phyloP scores from a whole-genome alignment of 2,113 vertebrate species.

The Pterophyllum scalare region DNA sequence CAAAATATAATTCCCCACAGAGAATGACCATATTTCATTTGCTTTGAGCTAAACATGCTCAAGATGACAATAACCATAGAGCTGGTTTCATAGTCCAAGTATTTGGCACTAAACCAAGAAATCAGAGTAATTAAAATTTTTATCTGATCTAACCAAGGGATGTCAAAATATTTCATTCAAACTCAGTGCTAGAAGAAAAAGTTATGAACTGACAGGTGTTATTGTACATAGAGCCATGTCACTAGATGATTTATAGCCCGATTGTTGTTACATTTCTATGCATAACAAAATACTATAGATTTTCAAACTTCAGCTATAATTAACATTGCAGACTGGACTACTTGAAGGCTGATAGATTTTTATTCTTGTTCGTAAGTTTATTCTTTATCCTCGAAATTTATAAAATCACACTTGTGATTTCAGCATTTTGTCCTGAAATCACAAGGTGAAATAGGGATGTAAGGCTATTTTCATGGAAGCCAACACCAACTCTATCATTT shows the following conservation, averaged over 20 bases:
- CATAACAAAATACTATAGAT: not conserved
- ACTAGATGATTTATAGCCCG: not conserved
- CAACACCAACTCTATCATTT: not conserved
- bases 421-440: not conserved
- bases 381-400: not conserved
- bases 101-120: not conserved
- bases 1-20: not conserved
- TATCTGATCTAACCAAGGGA: not conserved
- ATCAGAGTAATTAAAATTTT: not conserved
- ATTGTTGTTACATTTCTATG: not conserved
- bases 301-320: not conserved
- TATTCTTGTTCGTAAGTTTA: not conserved
- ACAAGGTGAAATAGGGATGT: not conserved
- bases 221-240: not conserved
- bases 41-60: not conserved
- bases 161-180: not conserved
- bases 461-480: slow-evolving; percentile 6
- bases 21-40: not conserved
- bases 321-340: not conserved
- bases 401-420: not conserved
- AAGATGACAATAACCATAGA: not conserved
- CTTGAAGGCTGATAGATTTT: not conserved
- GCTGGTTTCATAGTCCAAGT: not conserved
- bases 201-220: not conserved
- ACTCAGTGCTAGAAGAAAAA: not conserved